Evolutionary conservation across 2,888 invertebrate genomes (phyloP), one percentile per base, ranked within the genome.

Genomic region (Apodemia hepburni): DNA sequence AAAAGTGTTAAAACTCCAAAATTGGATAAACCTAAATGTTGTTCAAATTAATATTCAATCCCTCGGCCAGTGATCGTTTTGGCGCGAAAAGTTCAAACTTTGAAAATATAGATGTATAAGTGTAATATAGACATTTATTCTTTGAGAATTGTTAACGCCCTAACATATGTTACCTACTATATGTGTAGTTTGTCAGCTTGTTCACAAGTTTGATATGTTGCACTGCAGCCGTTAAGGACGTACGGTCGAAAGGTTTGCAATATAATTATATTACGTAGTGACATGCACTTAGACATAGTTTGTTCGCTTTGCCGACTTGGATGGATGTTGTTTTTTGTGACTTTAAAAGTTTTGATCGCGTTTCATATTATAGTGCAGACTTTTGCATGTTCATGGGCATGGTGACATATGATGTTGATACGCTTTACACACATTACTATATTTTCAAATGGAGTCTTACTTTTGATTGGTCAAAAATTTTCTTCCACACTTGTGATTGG

Each of bases 171-270:
- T 51, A 17, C 47, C 11, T 51, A 54, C 15, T 54, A 54, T 54
- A 54, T 54, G 54, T 54, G 54, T 54, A 54, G 54, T 54, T 54
- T 54, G 54, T 54, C 64, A 60, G 68, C 61, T 65, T 68, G 68
- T 73, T 77, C 73, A 78, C 70, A 72, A 73, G 72, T 74, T 76
- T 59, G 75, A 80, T 79, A 85, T 87, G 86, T 85, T 87, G 80
- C 87, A 84, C 83, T 76, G 90, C 90, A 90, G 90, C 90, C 88
- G 73, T 80, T 88, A 86, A 87, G 90, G 90, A 91, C 84, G 67
- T 87, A 89, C 83, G 82, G 85, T 79, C 86, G 87, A 76, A 90
- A 91, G 90, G 90, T 75, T 75, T 72, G 74, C 73, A 74, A 73
- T 71, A 71, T 71, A 70, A 73, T 71, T 71, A 70, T 70, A 71